Conservation (phyloP, 30 jellyfish, hydroid and myxozoan species). For the Hydractinia echinata region DNA sequence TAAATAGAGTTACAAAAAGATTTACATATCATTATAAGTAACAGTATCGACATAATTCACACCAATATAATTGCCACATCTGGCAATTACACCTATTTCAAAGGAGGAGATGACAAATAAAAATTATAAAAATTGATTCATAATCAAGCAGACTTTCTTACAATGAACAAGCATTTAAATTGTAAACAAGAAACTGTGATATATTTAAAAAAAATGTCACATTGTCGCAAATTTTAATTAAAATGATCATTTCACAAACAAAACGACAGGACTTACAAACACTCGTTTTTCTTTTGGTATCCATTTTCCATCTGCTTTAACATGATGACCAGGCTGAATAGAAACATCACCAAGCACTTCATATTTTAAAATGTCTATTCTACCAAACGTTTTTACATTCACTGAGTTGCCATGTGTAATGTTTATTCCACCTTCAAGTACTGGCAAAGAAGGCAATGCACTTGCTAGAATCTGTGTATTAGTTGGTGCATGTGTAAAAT, state of each 20-base stretch:
- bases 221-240: too few species aligned
- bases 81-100: too few species aligned
- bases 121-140: too few species aligned
- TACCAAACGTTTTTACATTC: conserved; percentile 27
- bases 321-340: conserved; percentile 14
- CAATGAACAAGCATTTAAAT: too few species aligned
- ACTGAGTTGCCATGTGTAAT: conserved; percentile 28
- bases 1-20: not conserved
- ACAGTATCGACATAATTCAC: too few species aligned
- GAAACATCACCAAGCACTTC: conserved; percentile 30
- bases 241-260: not conserved
- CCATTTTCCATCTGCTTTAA: conserved; percentile 49
- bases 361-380: conserved; percentile 23
- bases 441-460: conserved; percentile 28
- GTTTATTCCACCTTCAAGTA: conserved; percentile 11
- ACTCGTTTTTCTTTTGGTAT: conserved; percentile 23
- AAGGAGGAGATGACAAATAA: too few species aligned
- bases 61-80: too few species aligned
- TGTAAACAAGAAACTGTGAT: too few species aligned
- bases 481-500: conserved; percentile 35
- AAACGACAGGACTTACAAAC: conserved; percentile 4
- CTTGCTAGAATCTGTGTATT: conserved; percentile 13
- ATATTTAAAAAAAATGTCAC: not conserved
- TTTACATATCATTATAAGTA: too few species aligned
- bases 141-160: too few species aligned